phyloP scores from a whole-genome alignment of 23 tunicate genomes.

The Diplosoma virens region DNA sequence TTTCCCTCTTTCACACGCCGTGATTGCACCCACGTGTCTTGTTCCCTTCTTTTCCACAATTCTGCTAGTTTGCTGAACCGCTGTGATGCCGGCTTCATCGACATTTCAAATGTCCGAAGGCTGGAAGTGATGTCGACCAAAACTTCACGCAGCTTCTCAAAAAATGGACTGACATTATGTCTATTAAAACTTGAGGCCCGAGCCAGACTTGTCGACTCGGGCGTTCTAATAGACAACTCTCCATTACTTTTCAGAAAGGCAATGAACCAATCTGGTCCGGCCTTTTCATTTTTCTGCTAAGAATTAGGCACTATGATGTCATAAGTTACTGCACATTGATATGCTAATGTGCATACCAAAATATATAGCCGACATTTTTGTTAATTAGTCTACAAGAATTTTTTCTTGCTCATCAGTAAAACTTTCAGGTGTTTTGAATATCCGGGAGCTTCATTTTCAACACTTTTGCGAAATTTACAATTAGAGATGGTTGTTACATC shows the following conservation, averaged over 20 bases:
- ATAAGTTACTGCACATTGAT: too few relatives aligned
- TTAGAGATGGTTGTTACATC: too few relatives aligned
- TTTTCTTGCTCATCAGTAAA: too few relatives aligned
- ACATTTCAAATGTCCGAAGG: conserved; percentile 15
- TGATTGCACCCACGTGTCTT: conserved; percentile 16
- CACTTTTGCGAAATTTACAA: too few relatives aligned
- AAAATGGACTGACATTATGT: conserved; percentile 16
- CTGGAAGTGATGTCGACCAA: not conserved
- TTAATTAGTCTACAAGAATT: too few relatives aligned
- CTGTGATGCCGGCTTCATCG: conserved; percentile 34
- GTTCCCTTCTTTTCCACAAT: conserved; percentile 10
- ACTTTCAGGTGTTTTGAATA: too few relatives aligned
- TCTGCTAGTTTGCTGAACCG: not conserved
- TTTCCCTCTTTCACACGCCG: conserved; percentile 12
- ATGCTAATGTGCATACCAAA: too few relatives aligned
- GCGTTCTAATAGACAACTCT: not conserved
- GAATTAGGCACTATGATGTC: too few relatives aligned
- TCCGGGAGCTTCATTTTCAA: too few relatives aligned
- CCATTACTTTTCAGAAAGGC: not conserved
- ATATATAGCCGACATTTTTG: too few relatives aligned
- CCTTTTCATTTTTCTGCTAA: too few relatives aligned
- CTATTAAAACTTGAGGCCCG: conserved; percentile 28
- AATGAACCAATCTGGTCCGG: too few relatives aligned
- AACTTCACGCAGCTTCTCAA: conserved; percentile 9
- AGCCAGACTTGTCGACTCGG: conserved; percentile 1